Conservation (phyloP, 2,888 invertebrate genomes). For the Parapristionchus giblindavisi region DNA sequence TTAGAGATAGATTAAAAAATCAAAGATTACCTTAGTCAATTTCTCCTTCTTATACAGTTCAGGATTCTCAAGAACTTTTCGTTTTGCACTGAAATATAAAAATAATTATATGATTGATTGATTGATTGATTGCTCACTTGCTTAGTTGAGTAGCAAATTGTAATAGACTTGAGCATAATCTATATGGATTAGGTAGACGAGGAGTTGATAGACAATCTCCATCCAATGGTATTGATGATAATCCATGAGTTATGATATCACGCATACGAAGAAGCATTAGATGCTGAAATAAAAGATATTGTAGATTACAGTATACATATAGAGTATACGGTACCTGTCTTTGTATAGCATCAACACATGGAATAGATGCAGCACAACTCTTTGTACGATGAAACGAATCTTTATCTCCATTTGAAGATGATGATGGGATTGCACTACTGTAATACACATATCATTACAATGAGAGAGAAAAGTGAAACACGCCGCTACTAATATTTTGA, state of each 20-base stretch:
- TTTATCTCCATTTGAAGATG: not conserved
- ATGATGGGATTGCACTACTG: not conserved
- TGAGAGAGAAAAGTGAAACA: not conserved
- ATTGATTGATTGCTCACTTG: slow-evolving; percentile 42
- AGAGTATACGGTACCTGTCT: no score
- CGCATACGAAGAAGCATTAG: slow-evolving; percentile 81
- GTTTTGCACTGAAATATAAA: slow-evolving; percentile 77
- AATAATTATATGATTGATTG: not conserved
- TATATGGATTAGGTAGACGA: slow-evolving; percentile 52
- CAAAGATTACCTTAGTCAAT: slow-evolving; percentile 49
- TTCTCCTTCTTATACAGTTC: slow-evolving; percentile 76
- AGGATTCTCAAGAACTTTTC: slow-evolving; percentile 83
- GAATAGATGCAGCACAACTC: slow-evolving; percentile 71
- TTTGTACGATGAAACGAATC: slow-evolving; percentile 37
- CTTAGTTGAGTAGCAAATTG: slow-evolving; percentile 81
- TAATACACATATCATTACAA: not conserved
- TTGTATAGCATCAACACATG: slow-evolving; percentile 80
- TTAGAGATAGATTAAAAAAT: no score
- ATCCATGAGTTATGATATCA: slow-evolving; percentile 79
- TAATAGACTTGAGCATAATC: slow-evolving; percentile 79
- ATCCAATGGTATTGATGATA: no score
- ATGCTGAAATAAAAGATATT: slow-evolving; percentile 21
- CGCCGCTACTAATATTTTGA: not conserved
- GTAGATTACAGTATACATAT: no score
- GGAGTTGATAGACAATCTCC: slow-evolving; percentile 23